Evolutionary conservation across 1,140 invertebrate genomes (phyloP).

Genomic region (Cherax quadricarinatus): DNA sequence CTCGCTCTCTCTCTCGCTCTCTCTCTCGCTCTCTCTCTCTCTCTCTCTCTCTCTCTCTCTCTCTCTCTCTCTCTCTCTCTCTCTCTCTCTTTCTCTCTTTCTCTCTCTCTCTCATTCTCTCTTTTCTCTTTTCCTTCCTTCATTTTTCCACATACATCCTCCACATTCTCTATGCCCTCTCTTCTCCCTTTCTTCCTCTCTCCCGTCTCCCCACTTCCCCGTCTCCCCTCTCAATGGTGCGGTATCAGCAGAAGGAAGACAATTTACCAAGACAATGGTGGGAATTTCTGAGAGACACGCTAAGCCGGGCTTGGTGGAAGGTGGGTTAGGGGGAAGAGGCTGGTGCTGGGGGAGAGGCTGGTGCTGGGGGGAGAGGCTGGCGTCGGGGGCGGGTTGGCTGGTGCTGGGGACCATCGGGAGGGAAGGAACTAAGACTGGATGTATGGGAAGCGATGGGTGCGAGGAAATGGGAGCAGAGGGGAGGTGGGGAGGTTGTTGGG

Average conservation of each 20-base stretch:
- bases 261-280: conserved; percentile 18
- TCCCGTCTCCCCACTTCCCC: not conserved
- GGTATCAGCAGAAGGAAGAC: not conserved
- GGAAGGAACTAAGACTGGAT: no score
- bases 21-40: not conserved
- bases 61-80: not conserved
- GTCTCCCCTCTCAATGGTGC: not conserved
- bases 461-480: no score
- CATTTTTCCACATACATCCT: not conserved
- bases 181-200: not conserved
- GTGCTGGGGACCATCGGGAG: no score
- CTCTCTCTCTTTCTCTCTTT: no score
- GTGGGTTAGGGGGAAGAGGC: no score
- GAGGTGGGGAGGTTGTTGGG: no score
- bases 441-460: no score
- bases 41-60: not conserved
- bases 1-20: no score
- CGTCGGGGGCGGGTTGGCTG: no score
- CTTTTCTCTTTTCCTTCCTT: not conserved
- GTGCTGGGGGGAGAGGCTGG: no score
- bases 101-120: not conserved
- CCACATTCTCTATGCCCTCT: not conserved
- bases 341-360: no score
- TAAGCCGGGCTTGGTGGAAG: not conserved
- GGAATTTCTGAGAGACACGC: not conserved